Evolutionary conservation across 2,113 vertebrate species (phyloP), one percentile per base, ranked within the genome.

Genomic region (Prunella fulvescens): DNA sequence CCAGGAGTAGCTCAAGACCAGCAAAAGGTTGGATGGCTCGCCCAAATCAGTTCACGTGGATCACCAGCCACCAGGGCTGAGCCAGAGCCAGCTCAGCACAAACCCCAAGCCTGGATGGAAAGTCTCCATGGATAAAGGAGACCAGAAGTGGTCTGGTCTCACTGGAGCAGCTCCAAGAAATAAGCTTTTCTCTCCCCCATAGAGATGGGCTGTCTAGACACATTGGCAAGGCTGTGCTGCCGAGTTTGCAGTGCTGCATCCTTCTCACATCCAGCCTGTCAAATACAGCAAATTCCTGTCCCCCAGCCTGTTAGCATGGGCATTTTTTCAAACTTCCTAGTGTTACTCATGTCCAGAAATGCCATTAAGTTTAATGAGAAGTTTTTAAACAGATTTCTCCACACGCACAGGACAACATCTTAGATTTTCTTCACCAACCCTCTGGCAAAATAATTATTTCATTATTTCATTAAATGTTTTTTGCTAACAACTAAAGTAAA

Each of bases 171-270:
- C 56, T 78, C 96, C 94, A 97, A 92, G 82, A 51, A 88, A 86
- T 51, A 71, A 93, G 82, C 64, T 81, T 48, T 74, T 33, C 85
- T 95, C 82, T 88, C 88, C 80, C 74, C 77, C 5, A 2, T 58
- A 72, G 95, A 93, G 90, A 90, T 90, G 95, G 76, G 72, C 92
- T 91, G 93, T 97, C 96, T 96, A 96, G 96, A 97, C 95, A 72
- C 86, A 39, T 79, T 96, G 94, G 96, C 95, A 96, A 83, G 66
- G 90, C 82, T 3, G 4, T 0, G 19, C 78, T 88, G 81, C 67
- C 4, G 12, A 61, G 39, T 40, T 80, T 87, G 85, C 86, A 66
- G 84, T 3, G 87, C 93, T 92, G 94, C 93, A 86, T 86, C 91
- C 79, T 87, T 91, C 87, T 88, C 66, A 71, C 70, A 79, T 23